These are phyloP conservation scores for Sthenelais limicola DNA, from an alignment of 2,888 invertebrate species.

Conservation along the genomic window DNA sequence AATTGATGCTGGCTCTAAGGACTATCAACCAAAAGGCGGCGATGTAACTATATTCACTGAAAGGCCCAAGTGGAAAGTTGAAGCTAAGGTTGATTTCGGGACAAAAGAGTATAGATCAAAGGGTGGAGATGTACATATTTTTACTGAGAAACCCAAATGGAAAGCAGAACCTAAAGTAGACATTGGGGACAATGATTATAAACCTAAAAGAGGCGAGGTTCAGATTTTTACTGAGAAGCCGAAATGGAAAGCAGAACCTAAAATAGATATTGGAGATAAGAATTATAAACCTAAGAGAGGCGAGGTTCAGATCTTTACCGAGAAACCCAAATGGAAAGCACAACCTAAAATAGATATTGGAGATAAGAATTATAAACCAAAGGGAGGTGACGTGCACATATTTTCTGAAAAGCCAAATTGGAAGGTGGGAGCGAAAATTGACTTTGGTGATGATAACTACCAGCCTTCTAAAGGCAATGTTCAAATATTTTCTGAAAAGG, in stretches of 20 bases:
- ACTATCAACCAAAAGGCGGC: constrained; percentile 88
- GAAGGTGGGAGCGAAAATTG: neutral
- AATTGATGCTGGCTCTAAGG: constrained; percentile 92
- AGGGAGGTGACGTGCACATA: constrained; percentile 26
- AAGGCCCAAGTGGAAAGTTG: constrained; percentile 16
- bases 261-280: neutral
- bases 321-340: constrained; percentile 16
- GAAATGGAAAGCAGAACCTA: neutral
- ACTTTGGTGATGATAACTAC: constrained; percentile 4
- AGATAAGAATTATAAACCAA: constrained; percentile 1
- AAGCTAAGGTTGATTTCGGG: neutral
- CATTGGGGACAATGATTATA: neutral
- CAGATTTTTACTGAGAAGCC: constrained; percentile 10
- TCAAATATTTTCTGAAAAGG: neutral
- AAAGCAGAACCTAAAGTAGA: neutral
- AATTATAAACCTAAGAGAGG: constrained; percentile 4
- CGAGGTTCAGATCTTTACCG: constrained; percentile 6
- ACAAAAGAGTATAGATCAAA: neutral
- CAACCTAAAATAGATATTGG: neutral
- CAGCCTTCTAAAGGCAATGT: neutral
- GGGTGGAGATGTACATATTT: neutral
- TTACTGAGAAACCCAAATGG: neutral
- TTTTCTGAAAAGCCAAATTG: constrained; percentile 16
- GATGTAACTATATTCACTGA: constrained; percentile 80
- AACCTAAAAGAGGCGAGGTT: neutral